These are phyloP conservation scores for Centrocercus urophasianus DNA, from an alignment of 2,113 vertebrate genomes.

Conservation along the genomic window DNA sequence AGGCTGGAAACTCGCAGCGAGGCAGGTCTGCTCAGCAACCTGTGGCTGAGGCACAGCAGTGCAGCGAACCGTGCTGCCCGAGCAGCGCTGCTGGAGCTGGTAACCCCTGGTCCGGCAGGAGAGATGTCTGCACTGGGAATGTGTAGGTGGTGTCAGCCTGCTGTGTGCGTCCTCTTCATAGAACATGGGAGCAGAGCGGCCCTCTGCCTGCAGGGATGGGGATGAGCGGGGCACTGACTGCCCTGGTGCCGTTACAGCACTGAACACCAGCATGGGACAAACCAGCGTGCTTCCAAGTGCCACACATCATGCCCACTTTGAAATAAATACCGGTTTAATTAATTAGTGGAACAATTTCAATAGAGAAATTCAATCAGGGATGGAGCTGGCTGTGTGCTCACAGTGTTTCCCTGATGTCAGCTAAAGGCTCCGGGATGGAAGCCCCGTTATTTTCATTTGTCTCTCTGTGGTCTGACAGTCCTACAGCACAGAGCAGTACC, in stretches of 20 bases:
- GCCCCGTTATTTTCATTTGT: neutral
- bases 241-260: no score
- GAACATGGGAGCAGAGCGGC: no score
- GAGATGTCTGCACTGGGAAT: neutral
- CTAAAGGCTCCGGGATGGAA: neutral
- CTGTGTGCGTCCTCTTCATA: no score
- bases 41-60: neutral
- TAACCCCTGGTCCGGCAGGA: neutral
- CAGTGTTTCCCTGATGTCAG: neutral
- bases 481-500: rapidly evolving
- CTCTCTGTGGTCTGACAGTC: neutral
- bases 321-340: neutral
- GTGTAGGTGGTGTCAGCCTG: no score
- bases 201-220: neutral
- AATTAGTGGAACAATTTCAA: rapidly evolving
- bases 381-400: rapidly evolving
- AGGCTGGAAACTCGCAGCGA: neutral
- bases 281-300: neutral
- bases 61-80: neutral
- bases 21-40: neutral
- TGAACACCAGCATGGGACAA: neutral
- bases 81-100: neutral
- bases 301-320: rapidly evolving
- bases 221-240: no score
- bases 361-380: neutral